Base-by-base conservation (phyloP, 2,797 vertebrate species). In the Acrossocheilus wenchowensis region DNA sequence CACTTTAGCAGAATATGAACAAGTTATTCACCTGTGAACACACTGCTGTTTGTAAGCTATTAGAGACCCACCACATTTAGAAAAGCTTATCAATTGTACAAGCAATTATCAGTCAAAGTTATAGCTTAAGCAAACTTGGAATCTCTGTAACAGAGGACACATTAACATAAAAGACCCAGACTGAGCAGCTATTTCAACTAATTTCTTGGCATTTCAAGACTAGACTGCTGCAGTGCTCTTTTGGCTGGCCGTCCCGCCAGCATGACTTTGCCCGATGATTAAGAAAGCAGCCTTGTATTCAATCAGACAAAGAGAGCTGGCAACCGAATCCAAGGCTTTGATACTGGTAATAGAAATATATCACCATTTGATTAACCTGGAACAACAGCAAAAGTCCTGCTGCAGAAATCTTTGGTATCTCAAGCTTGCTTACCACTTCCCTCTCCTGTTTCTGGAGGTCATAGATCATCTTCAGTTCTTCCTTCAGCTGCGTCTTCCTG, bases 381-480 rank as follows among this genome's bases (percentile, higher is more conserved):
- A 75, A 21, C 21, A 54, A 23, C 48, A 12, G 74, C 84, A 95
- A 95, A 78, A 94, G 93, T 89, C 94, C 94, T 66, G 39, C 57
- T 77, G 66, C 26, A 72, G 64, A 36, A 68, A 60, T 26, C 23
- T 52, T 69, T 36, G 71, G 30, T n/a, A 36, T 74, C 74, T 93
- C 92, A 88, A 96, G 34, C 12, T 36, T 23, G 19, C 66, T 88
- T 57, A 90, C 88, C 82, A 82, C 73, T 69, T 89, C 48, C 15
- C 81, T 85, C 52, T 89, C 84, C 64, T 83, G 79, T 66, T 85
- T 80, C 48, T 88, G 88, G 4, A 89, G 86, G 54, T 90, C 62
- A 30, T 81, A 54, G 48, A 90, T 95, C 26, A 95, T 93, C 81
- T 94, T 93, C 79, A 97, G 95, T 19, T 97, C 94, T 26, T 96